Percentiles rank a stretch among this genome's conserved stretches.
These are phyloP conservation scores for Hydropsyche betteni DNA, from an alignment of 2,888 invertebrate genomes.

Conservation along the genomic window DNA sequence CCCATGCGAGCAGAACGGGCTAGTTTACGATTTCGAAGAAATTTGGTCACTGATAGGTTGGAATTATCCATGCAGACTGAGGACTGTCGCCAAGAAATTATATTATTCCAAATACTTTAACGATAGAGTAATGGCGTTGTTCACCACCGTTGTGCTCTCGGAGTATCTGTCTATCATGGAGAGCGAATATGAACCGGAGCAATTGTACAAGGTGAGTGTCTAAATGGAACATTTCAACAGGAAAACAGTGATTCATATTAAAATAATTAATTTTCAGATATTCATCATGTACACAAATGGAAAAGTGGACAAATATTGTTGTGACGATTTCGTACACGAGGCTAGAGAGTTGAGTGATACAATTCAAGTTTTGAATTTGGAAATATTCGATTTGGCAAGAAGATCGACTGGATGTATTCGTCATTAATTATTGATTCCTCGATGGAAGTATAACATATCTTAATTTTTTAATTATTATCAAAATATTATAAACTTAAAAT, in stretches of 20 bases:
- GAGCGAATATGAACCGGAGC: not conserved
- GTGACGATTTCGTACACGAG: not conserved
- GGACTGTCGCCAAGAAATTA: not conserved
- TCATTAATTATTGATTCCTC: too few relatives aligned
- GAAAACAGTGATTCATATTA: not conserved
- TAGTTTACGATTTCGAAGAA: not conserved
- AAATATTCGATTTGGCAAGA: not conserved
- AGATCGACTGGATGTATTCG: not conserved
- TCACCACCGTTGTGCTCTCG: not conserved
- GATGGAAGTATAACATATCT: too few relatives aligned
- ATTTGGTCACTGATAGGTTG: not conserved
- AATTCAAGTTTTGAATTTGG: not conserved
- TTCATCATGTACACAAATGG: not conserved
- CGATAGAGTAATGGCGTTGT: not conserved
- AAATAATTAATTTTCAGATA: constrained; percentile 1
- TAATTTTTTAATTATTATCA: too few relatives aligned
- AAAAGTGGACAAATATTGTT: not conserved
- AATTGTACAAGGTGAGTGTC: not conserved
- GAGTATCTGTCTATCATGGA: too few relatives aligned
- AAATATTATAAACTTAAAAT: too few relatives aligned
- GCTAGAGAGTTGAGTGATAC: not conserved
- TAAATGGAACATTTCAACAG: not conserved
- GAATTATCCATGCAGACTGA: not conserved
- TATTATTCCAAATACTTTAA: not conserved
- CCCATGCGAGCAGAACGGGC: not conserved